These are phyloP conservation scores for Aphrophora alni DNA, from an alignment of 2,888 invertebrate species.

Conservation along the genomic window DNA sequence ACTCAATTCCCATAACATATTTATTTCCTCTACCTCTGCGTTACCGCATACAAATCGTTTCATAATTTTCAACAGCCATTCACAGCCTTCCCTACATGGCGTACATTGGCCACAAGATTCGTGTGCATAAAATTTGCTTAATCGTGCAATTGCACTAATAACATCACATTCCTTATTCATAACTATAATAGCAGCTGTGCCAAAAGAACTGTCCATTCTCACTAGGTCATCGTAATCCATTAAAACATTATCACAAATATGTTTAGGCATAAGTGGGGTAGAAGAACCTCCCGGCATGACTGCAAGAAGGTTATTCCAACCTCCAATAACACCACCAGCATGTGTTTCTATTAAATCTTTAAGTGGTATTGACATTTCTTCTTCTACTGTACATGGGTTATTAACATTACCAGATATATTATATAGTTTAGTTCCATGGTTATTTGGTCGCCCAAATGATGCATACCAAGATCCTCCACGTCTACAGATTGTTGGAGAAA, in stretches of 20 bases:
- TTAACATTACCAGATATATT: constrained; percentile 70
- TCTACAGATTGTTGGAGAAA: not conserved
- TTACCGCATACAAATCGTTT: constrained; percentile 60
- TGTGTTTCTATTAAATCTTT: constrained; percentile 67
- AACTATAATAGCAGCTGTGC: constrained; percentile 70
- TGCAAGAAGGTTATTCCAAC: constrained; percentile 69
- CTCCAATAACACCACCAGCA: constrained; percentile 67
- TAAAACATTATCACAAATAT: constrained; percentile 64
- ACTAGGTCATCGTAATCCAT: constrained; percentile 71
- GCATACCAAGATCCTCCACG: constrained; percentile 62
- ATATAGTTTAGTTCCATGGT: constrained; percentile 68
- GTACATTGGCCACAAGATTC: constrained; percentile 65
- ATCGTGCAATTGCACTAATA: constrained; percentile 65
- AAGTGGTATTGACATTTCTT: constrained; percentile 68
- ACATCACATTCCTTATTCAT: constrained; percentile 69
- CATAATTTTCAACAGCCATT: constrained; percentile 69
- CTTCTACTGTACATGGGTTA: constrained; percentile 68
- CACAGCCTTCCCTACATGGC: constrained; percentile 59
- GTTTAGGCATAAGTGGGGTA: constrained; percentile 67
- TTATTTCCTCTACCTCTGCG: constrained; percentile 63
- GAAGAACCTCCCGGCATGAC: constrained; percentile 71
- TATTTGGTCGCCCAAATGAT: constrained; percentile 65
- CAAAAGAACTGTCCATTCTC: constrained; percentile 64
- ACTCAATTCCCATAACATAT: constrained; percentile 65
- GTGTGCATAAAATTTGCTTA: constrained; percentile 68